Evolutionary conservation across 1,140 invertebrate species (phyloP), one percentile per base, ranked within the genome.

Genomic region (Bombus cullumanus): DNA sequence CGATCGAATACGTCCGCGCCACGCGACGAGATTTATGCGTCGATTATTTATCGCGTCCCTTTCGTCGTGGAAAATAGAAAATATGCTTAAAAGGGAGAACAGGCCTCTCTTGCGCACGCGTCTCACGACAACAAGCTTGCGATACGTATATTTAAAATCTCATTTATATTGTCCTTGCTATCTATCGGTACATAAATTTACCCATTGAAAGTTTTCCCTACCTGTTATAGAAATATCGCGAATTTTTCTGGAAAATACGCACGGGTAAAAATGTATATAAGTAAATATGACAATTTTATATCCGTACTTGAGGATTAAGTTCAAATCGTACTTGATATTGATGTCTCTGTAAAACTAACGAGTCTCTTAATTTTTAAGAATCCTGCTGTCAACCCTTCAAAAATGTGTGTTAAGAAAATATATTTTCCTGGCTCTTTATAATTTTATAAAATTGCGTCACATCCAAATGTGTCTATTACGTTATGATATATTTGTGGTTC

Each of bases 161-260:
- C 93, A 92, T 94, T 93, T 94, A 93, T 93, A 93, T 92, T 91
- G 90, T 86, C 88, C 86, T 85, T 68, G 75, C 92, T 93, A 93
- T 93, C 91, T 89, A 89, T 85, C 75, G 78, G 83, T 88, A 91
- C 93, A 94, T 94, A 94, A 94, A 94, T 94, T 94, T 81, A 85
- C 72, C 87, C 59, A 88, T 88, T 74, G 78, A 71, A 87, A 74
- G 69, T 37, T 59, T 68, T 25, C 81, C 57, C 86, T 59, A 43
- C 59, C 62, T 47, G 73, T 81, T 83, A 86, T 86, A 83, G 73
- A 83, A 89, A 86, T 80, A 59, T n/a, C 64, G 1, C 31, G 43
- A 28, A 31, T n/a, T 15, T 59, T 34, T 74, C 4, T 13, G 15
- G 4, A 74, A 18, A 31, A 25, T 43, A 69, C 80, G 18, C 41